Base-by-base conservation (phyloP, 2,113 vertebrate species). In the Alaudala cheleensis region DNA sequence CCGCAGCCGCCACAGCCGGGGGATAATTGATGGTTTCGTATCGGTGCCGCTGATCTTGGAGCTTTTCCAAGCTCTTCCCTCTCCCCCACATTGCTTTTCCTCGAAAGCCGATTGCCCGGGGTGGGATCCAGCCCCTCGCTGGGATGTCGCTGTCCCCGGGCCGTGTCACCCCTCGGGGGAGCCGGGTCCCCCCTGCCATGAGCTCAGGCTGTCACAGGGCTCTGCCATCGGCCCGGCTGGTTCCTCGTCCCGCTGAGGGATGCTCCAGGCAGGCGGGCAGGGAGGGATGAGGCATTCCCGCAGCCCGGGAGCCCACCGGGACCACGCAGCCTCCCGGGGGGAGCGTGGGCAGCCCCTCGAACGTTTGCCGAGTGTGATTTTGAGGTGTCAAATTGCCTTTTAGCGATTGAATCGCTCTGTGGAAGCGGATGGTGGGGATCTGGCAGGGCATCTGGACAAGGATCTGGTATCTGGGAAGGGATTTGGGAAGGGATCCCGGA, bases 31-130 rank as follows among this genome's bases (percentile, higher is more conserved):
- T 64, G 86, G 92, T 96, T 95, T 70, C 22, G 49, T 90, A 94
- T 95, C 95, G 33, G 70, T 71, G 23, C 71, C 13, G 85, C 88
- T 86, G 95, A 90, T 96, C 96, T 94, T 95, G 95, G 95, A 95
- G 90, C 74, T 15, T 94, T 95, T 95, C 93, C 96, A 96, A 81
- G 37, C 37, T 37, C 81, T 92, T 96, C 84, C 93, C 95, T 95
- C 85, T 94, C 92, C 93, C 93, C 83, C 12, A 7, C 83, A 19
- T 64, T 0, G 47, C 37, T 71, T 57, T 96, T 95, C 96, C 93
- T 96, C 92, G 96, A 96, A 96, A 96, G 96, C 92, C 4, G 20
- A 7, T 47, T 81, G 26, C 69, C 72, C 95, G 44, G 89, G 56
- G 67, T 1, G 44, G 89, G 72, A 88, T 81, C 31, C 76, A 29